phyloP scores from a whole-genome alignment of 2,888 invertebrate genomes.

The Dione juno region DNA sequence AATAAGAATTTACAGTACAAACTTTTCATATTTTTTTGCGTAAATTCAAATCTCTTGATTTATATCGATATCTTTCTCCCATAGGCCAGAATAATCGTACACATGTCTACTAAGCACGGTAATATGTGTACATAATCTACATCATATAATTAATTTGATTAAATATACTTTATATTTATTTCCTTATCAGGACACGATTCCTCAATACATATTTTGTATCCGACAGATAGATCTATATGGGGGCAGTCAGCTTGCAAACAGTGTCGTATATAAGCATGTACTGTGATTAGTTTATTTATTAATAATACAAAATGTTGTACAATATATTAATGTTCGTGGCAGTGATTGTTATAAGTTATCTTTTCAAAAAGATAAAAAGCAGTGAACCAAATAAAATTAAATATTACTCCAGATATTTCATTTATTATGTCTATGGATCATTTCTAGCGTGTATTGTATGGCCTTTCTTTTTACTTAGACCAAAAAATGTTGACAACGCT shows the following conservation, averaged over 20 bases:
- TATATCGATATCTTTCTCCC: neutral
- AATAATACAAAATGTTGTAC: conserved; percentile 60
- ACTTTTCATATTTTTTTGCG: neutral
- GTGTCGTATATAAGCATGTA: conserved; percentile 46
- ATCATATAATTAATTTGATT: neutral
- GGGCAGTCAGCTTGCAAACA: conserved; percentile 33
- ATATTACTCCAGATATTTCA: conserved; percentile 59
- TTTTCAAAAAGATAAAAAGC: conserved; percentile 59
- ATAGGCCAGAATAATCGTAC: neutral
- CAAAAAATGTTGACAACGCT: conserved; percentile 67
- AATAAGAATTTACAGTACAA: neutral
- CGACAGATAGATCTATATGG: conserved; percentile 15
- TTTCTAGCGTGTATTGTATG: conserved; percentile 55
- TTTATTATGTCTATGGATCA: conserved; percentile 57
- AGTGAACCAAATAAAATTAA: conserved; percentile 60
- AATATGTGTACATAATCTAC: neutral
- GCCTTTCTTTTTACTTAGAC: conserved; percentile 65
- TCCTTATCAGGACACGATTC: conserved; percentile 31
- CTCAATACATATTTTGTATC: conserved; percentile 25
- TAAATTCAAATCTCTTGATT: neutral
- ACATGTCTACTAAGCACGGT: neutral
- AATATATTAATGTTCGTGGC: conserved; percentile 54
- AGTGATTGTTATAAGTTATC: conserved; percentile 55
- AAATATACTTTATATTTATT: conserved; percentile 4
- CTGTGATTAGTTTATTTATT: conserved; percentile 38